Conservation (phyloP, 2,797 vertebrate species). For the Anomalospiza imberbis region DNA sequence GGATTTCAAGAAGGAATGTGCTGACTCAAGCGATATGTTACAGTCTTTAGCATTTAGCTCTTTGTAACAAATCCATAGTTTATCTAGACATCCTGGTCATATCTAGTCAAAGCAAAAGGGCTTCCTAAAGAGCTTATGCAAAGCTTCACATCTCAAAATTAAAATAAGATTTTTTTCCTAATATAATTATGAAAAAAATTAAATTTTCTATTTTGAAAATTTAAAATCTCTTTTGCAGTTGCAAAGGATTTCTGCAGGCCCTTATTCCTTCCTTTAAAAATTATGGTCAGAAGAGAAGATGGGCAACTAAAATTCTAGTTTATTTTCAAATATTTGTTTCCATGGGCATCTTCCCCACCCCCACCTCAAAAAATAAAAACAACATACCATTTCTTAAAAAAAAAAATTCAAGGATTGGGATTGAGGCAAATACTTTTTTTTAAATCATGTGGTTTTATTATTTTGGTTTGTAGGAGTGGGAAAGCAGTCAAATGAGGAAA, state of each 20-base stretch:
- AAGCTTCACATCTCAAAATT: not conserved
- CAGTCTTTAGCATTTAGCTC: not conserved
- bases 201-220: not conserved
- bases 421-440: not conserved
- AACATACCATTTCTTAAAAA: not conserved
- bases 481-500: not conserved
- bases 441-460: not conserved
- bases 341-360: fast-evolving
- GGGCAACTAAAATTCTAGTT: not conserved
- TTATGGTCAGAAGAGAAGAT: not conserved
- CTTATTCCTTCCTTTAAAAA: not conserved
- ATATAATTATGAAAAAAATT: not conserved
- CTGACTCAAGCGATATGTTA: not conserved
- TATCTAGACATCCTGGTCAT: not conserved
- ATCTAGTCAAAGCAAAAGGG: not conserved
- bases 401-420: not conserved
- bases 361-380: not conserved
- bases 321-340: not conserved
- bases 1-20: not conserved
- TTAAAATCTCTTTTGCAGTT: not conserved
- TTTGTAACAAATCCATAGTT: not conserved
- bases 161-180: not conserved
- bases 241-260: not conserved
- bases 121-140: not conserved
- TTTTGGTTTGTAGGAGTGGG: not conserved